Evolutionary conservation across 2,888 invertebrate genomes (phyloP).

Genomic region (Diogma glabrata): DNA sequence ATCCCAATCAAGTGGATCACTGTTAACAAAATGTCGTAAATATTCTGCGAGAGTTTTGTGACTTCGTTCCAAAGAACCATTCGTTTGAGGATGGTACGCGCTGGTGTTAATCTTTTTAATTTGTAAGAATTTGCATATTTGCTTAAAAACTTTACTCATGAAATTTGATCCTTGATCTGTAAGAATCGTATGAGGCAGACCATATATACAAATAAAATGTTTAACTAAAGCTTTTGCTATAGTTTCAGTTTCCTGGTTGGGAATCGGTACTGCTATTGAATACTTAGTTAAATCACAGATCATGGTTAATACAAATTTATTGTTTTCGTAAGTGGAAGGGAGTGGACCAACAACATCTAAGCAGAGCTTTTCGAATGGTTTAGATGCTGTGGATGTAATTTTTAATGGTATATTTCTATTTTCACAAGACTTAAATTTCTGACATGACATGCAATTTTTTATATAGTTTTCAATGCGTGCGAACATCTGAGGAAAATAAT

Average conservation of each 20-base stretch:
- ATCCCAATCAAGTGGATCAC: constrained; percentile 23
- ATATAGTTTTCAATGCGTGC: neutral
- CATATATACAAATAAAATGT: constrained; percentile 14
- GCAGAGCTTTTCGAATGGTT: neutral
- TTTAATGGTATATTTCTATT: neutral
- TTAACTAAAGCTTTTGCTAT: constrained; percentile 15
- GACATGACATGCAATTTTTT: neutral
- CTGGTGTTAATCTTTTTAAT: constrained; percentile 23
- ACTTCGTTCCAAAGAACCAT: constrained; percentile 25
- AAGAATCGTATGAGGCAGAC: neutral
- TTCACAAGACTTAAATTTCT: neutral
- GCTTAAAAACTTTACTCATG: neutral
- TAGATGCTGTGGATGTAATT: neutral
- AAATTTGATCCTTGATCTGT: neutral
- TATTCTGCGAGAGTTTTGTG: constrained; percentile 25
- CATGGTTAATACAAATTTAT: constrained; percentile 12
- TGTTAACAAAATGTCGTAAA: constrained; percentile 24
- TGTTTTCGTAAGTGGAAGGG: constrained; percentile 2
- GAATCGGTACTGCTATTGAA: constrained; percentile 9
- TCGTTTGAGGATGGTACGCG: constrained; percentile 26
- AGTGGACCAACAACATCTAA: constrained; percentile 5
- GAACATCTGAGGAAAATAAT: neutral
- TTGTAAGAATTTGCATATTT: no score
- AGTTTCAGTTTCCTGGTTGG: constrained; percentile 9
- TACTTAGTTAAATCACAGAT: constrained; percentile 14